phyloP scores from a whole-genome alignment of 1,140 invertebrate species.

The Diabrotica undecimpunctata region DNA sequence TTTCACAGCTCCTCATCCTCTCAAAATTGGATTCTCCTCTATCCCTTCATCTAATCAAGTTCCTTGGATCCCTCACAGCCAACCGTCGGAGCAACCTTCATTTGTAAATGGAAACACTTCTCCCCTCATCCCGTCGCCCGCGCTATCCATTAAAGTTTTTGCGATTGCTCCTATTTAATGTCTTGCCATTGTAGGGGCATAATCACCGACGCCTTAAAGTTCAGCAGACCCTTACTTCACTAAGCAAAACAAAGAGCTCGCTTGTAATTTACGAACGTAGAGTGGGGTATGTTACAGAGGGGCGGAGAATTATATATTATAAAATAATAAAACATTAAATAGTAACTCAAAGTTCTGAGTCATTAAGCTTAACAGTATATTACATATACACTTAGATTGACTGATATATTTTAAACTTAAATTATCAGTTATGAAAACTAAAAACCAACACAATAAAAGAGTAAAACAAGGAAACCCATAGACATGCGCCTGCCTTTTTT shows the following conservation, averaged over 20 bases:
- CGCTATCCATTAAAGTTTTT: constrained; percentile 10
- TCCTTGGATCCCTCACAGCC: not conserved
- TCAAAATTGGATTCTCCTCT: not conserved
- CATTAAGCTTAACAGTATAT: too few relatives aligned
- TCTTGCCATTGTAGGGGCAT: constrained; percentile 17
- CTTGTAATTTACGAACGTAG: not conserved
- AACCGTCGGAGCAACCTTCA: not conserved
- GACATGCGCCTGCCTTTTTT: too few relatives aligned
- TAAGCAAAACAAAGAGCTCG: constrained; percentile 23
- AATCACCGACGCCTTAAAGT: constrained; percentile 26
- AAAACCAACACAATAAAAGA: too few relatives aligned
- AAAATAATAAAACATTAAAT: too few relatives aligned
- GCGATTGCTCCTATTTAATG: constrained; percentile 18
- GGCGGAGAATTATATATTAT: too few relatives aligned
- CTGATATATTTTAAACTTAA: too few relatives aligned
- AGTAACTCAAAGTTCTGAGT: too few relatives aligned
- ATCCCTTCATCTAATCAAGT: constrained; percentile 2
- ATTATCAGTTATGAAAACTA: too few relatives aligned
- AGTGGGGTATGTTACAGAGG: too few relatives aligned
- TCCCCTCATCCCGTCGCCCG: not conserved
- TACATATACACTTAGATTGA: too few relatives aligned
- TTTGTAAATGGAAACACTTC: not conserved
- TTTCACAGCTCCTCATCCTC: not conserved
- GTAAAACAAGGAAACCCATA: too few relatives aligned
- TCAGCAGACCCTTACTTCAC: constrained; percentile 20